Conservation (phyloP, 2,888 invertebrate genomes). For the Abscondita cerata region DNA sequence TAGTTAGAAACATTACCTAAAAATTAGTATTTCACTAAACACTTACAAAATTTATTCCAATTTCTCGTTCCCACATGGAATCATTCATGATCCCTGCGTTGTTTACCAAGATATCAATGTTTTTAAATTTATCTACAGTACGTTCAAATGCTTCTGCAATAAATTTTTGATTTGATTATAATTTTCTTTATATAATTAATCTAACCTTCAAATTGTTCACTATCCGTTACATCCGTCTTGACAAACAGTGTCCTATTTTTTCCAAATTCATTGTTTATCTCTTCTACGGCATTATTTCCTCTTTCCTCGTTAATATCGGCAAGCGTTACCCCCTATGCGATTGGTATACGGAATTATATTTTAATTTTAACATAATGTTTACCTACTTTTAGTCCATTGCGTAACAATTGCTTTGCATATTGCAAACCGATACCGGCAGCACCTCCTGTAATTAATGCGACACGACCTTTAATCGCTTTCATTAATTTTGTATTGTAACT, state of each 20-base stretch:
- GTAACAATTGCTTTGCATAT: slow-evolving; percentile 37
- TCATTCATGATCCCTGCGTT: slow-evolving; percentile 43
- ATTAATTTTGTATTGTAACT: too few relatives aligned
- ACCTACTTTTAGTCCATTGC: slow-evolving; percentile 36
- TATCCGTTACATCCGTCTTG: slow-evolving; percentile 74
- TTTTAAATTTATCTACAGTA: slow-evolving; percentile 70
- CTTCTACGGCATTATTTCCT: slow-evolving; percentile 69
- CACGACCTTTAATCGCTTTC: slow-evolving; percentile 35
- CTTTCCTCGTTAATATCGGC: slow-evolving; percentile 31
- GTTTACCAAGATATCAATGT: slow-evolving; percentile 68
- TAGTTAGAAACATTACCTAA: background rate
- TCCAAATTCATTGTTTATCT: slow-evolving; percentile 67
- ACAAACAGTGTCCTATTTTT: slow-evolving; percentile 71
- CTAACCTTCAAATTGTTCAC: slow-evolving; percentile 72
- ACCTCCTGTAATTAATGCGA: slow-evolving; percentile 46
- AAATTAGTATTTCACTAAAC: background rate
- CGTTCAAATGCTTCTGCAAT: slow-evolving; percentile 71
- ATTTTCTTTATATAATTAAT: slow-evolving; percentile 24
- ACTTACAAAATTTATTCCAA: slow-evolving; percentile 41
- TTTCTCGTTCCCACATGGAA: slow-evolving; percentile 35
- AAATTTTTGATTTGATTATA: background rate
- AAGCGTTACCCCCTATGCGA: slow-evolving; percentile 35
- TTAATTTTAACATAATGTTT: background rate
- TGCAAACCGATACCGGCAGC: slow-evolving; percentile 42
- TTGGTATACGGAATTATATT: too few relatives aligned